Evolutionary conservation across 1,140 invertebrate genomes (phyloP), one percentile per base, ranked within the genome.

Genomic region (Philotrypesis tridentata): DNA sequence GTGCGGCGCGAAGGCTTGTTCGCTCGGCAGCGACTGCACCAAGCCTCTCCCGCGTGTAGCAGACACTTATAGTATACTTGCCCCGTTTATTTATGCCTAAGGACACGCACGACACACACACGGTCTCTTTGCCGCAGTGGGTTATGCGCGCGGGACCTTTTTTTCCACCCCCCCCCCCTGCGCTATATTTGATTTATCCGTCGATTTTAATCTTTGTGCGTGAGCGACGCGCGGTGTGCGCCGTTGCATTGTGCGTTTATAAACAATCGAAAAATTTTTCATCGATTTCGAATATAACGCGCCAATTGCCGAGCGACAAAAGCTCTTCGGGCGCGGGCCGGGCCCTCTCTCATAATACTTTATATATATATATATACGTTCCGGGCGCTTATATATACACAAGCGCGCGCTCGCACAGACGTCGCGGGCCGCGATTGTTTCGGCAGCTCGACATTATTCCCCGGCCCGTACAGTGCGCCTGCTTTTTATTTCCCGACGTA

Each of bases 1-100:
- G 61, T 68, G 75, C 23, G 17, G 61, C 48, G 75, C 23, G 17
- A 25, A 65, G 63, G 63, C 27, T 78, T 68, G 27, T 78, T 40
- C 65, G 63, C 0, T 29, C 25, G 63, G 63, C n/a, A 27, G 63
- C 63, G 61, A 6, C 14, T 23, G 31, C 76, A 27, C 9, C 76
- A 21, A 40, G 17, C 29, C 75, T 14, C 55, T 12, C n/a, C n/a
- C n/a, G n/a, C 43, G n/a, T 65, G 25, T 48, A 33, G n/a, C n/a
- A 68, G 25, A 78, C 76, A 68, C 12, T 9, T 29, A 43, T n/a
- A 78, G n/a, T 48, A 43, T 37, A 31, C 40, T 55, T 55, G 48
- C 48, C 21, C 48, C n/a, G 48, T 55, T 21, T 55, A 55, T 55
- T 55, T 55, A 55, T 55, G 48, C n/a, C 48, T n/a, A 17, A n/a